phyloP scores from a whole-genome alignment of 2,113 vertebrate genomes.

The Polypterus senegalus region DNA sequence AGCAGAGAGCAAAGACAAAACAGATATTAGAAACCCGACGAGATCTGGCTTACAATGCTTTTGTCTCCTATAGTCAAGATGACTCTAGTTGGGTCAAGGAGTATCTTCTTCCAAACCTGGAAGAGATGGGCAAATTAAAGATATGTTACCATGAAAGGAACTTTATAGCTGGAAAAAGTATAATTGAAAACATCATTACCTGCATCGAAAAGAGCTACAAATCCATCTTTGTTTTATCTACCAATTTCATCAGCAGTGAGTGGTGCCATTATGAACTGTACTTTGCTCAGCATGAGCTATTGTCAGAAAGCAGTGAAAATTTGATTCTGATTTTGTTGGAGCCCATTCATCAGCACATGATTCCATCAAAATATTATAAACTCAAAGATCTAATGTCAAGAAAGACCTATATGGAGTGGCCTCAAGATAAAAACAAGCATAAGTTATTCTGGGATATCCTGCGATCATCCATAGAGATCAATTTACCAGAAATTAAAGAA shows the following conservation, averaged over 20 bases:
- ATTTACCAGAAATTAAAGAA: constrained; percentile 18
- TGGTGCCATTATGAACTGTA: constrained; percentile 93
- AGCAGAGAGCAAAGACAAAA: constrained; percentile 40
- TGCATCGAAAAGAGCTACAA: constrained; percentile 76
- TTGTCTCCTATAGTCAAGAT: constrained; percentile 73
- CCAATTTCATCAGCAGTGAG: constrained; percentile 79
- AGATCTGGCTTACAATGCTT: constrained; percentile 61
- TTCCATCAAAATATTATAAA: constrained; percentile 71
- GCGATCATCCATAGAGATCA: constrained; percentile 52
- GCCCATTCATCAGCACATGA: constrained; percentile 59
- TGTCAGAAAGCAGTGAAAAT: constrained; percentile 45
- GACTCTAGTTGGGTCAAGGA: constrained; percentile 64
- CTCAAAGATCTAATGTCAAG: constrained; percentile 68
- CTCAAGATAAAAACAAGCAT: constrained; percentile 61
- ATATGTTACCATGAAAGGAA: constrained; percentile 74
- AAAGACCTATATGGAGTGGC: constrained; percentile 78
- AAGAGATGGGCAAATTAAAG: constrained; percentile 40
- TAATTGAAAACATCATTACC: constrained; percentile 74
- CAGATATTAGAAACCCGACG: constrained; percentile 24
- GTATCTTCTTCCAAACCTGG: constrained; percentile 59
- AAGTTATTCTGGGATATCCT: constrained; percentile 75
- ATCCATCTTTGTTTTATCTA: constrained; percentile 72
- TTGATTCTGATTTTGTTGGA: constrained; percentile 76
- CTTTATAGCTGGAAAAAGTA: constrained; percentile 68
- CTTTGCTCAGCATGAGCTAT: constrained; percentile 72